phyloP scores from a whole-genome alignment of 2,797 vertebrate species.

The Arctocebus calabarensis region DNA sequence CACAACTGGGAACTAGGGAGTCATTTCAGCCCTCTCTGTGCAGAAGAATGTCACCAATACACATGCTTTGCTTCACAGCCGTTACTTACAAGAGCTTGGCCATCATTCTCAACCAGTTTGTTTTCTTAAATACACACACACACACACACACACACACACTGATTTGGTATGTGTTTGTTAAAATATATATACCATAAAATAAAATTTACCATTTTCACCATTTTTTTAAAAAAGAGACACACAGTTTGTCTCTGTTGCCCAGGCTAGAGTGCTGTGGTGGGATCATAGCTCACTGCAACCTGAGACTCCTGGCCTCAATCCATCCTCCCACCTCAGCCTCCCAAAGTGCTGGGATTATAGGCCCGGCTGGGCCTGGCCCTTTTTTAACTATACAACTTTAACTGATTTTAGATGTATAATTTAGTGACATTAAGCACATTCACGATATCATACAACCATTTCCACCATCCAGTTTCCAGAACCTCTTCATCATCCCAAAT shows the following conservation, averaged over 20 bases:
- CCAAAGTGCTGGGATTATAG: background rate
- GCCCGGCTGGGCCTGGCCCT: background rate
- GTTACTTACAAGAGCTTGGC: background rate
- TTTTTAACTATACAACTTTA: background rate
- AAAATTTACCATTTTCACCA: background rate
- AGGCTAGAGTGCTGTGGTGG: background rate
- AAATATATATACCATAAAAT: background rate
- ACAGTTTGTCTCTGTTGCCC: background rate
- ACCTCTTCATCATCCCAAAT: background rate
- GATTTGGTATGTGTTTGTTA: background rate
- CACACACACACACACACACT: too few species aligned
- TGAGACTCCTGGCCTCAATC: background rate
- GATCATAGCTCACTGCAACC: background rate
- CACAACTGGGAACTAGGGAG: background rate
- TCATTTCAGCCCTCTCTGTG: background rate
- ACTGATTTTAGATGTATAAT: background rate
- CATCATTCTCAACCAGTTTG: background rate
- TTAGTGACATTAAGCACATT: background rate
- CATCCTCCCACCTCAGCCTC: background rate
- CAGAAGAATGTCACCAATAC: background rate
- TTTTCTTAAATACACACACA: background rate
- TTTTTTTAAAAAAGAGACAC: background rate
- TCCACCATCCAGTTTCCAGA: background rate
- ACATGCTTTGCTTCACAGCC: background rate
- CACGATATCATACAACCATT: background rate